These are phyloP conservation scores for Bradypodion ventrale DNA, from an alignment of 2,797 vertebrate genomes.

Conservation along the genomic window DNA sequence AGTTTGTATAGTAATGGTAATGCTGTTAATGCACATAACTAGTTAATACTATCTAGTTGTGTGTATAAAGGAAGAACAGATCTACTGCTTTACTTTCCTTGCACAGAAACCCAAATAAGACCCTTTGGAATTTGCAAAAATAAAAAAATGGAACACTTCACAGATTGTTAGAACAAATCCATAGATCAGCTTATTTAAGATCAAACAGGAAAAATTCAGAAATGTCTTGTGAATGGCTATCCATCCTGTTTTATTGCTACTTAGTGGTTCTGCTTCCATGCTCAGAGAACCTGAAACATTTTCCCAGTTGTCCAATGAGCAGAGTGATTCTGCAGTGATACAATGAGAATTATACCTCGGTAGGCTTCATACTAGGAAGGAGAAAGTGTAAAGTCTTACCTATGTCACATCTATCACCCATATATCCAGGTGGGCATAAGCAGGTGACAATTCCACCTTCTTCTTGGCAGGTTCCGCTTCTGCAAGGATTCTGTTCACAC, in stretches of 20 bases:
- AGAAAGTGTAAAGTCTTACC: conserved; percentile 52
- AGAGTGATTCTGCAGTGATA: not conserved
- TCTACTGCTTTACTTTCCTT: not conserved
- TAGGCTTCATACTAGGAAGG: not conserved
- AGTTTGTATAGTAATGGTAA: too few species aligned
- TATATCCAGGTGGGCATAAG: conserved; percentile 61
- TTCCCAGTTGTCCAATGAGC: not conserved
- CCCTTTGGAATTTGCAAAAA: not conserved
- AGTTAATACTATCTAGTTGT: not conserved
- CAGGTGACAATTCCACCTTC: conserved; percentile 63
- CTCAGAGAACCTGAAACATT: not conserved
- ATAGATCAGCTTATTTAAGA: not conserved
- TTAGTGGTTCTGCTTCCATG: not conserved
- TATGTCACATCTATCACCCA: conserved; percentile 55
- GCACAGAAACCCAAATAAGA: not conserved
- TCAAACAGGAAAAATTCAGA: too few species aligned
- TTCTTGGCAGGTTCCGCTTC: conserved; percentile 70
- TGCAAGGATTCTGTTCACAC: conserved; percentile 75
- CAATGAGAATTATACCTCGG: too few species aligned
- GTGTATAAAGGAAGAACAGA: not conserved
- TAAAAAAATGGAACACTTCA: not conserved
- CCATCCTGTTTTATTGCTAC: not conserved
- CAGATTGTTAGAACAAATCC: not conserved
- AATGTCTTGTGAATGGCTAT: not conserved
- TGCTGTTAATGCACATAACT: too few species aligned